phyloP scores from a whole-genome alignment of 2,113 vertebrate species.

The Microcebus tavaratra region DNA sequence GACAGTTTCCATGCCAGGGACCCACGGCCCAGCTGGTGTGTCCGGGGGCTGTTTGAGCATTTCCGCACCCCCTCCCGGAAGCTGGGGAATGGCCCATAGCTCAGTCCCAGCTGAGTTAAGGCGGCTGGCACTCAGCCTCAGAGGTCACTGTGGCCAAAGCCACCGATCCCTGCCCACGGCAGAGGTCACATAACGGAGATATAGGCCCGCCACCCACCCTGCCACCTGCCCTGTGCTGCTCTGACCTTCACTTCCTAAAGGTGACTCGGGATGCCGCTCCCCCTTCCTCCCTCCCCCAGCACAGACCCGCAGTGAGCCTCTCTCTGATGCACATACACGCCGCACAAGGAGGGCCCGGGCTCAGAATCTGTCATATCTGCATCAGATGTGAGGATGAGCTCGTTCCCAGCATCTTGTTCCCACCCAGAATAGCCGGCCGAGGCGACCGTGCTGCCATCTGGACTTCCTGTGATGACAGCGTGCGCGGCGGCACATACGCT shows the following conservation, averaged over 20 bases:
- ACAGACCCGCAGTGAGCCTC: not conserved
- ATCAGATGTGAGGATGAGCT: constrained; percentile 23
- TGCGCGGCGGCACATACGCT: not conserved
- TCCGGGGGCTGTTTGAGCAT: not conserved
- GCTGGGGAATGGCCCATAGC: not conserved
- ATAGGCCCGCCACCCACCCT: not conserved
- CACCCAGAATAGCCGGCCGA: constrained; percentile 33
- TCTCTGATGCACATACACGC: not conserved
- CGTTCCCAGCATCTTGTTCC: constrained; percentile 32
- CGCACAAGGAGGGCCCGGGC: not conserved
- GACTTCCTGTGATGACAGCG: not conserved
- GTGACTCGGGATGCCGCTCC: not conserved
- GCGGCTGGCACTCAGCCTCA: not conserved
- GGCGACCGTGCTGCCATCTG: not conserved
- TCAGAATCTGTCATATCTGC: constrained; percentile 34
- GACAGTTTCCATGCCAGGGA: not conserved
- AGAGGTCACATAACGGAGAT: not conserved
- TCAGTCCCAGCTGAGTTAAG: not conserved
- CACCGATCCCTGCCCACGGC: fast-evolving
- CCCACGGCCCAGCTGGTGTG: not conserved
- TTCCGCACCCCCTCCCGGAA: not conserved
- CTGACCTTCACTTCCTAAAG: not conserved
- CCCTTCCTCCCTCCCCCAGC: not conserved
- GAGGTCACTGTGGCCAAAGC: not conserved
- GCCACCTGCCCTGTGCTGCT: too few relatives aligned